phyloP scores from a whole-genome alignment of 2,888 invertebrate species.

The Sinopyrophorus schimmeli region DNA sequence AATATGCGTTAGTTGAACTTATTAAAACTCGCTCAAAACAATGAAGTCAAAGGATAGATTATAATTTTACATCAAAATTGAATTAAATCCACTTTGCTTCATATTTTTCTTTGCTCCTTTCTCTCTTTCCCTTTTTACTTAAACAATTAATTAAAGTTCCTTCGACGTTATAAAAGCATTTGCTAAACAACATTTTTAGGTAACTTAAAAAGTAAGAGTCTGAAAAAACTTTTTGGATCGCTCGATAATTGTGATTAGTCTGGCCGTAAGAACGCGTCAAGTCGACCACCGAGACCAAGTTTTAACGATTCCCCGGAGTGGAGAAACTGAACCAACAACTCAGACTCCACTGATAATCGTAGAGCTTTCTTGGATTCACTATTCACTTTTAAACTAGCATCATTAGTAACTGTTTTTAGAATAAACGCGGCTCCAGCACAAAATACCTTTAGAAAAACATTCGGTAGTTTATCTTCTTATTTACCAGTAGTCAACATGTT shows the following conservation, averaged over 20 bases:
- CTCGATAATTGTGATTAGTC: conserved; percentile 19
- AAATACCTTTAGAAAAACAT: too few species aligned
- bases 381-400: conserved; percentile 31
- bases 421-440: conserved; percentile 9
- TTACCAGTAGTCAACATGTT: too few species aligned
- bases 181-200: neutral
- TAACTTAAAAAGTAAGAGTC: neutral
- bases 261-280: conserved; percentile 14
- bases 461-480: too few species aligned
- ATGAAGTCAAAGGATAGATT: conserved; percentile 20
- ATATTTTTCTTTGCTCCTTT: too few species aligned
- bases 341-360: conserved; percentile 18
- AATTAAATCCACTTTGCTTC: too few species aligned
- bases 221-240: conserved; percentile 11
- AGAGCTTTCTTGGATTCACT: conserved; percentile 24
- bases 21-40: conserved; percentile 37
- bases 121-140: too few species aligned
- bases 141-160: conserved; percentile 1
- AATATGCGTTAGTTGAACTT: conserved; percentile 34
- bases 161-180: too few species aligned
- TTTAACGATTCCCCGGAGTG: conserved; percentile 26
- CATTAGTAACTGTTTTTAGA: conserved; percentile 31
- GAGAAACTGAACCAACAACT: conserved; percentile 19
- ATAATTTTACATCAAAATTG: conserved; percentile 17
- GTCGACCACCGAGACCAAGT: conserved; percentile 19